These are phyloP conservation scores for Spilogale gracilis DNA, from an alignment of 2,113 vertebrate species.

Conservation along the genomic window DNA sequence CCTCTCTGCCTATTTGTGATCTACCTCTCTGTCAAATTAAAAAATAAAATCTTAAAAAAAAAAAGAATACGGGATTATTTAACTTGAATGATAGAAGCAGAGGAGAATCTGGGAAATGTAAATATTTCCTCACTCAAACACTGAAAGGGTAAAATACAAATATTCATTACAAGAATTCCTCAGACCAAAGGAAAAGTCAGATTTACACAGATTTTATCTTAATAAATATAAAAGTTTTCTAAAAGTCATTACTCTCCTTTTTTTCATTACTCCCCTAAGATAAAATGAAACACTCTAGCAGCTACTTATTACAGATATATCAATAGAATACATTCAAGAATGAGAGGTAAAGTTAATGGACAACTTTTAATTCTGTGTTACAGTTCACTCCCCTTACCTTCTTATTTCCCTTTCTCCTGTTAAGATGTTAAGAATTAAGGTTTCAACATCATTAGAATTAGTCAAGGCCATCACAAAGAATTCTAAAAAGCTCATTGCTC, in stretches of 20 bases:
- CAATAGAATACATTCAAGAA: neutral
- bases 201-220: neutral
- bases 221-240: neutral
- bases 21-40: too few species aligned
- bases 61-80: neutral
- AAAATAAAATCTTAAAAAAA: too few species aligned
- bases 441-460: neutral
- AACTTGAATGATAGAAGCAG: neutral
- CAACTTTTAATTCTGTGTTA: neutral
- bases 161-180: neutral
- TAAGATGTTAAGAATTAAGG: neutral
- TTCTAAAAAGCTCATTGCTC: neutral
- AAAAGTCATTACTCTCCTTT: neutral
- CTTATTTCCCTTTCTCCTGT: neutral
- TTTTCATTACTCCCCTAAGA: neutral
- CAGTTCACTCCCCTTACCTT: neutral
- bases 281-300: neutral
- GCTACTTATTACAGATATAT: neutral
- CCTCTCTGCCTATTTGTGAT: too few species aligned
- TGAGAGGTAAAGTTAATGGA: neutral
- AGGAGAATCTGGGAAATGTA: neutral
- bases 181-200: neutral
- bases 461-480: neutral
- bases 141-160: neutral
- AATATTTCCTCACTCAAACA: neutral